Percentiles rank a stretch among this genome's conserved stretches.
phyloP scores from a whole-genome alignment of 2,888 invertebrate genomes.

The Polydrusus pterygomalis region DNA sequence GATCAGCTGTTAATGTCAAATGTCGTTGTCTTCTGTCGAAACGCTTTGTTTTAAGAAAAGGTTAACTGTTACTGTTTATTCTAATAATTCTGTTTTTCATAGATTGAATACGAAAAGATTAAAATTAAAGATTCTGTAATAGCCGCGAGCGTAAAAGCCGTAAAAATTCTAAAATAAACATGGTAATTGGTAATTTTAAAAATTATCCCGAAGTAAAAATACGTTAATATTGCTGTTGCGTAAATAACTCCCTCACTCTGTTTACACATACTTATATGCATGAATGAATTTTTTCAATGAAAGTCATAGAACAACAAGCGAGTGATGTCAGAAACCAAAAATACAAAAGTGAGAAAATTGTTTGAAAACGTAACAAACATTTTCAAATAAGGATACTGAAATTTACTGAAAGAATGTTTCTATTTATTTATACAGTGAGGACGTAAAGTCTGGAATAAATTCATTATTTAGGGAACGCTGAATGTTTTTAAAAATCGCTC shows the following conservation, averaged over 20 bases:
- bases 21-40: too few species aligned
- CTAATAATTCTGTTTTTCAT: too few species aligned
- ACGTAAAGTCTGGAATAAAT: too few species aligned
- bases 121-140: not conserved
- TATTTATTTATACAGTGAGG: not conserved
- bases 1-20: too few species aligned
- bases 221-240: constrained; percentile 10
- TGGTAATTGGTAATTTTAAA: not conserved
- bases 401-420: not conserved
- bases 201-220: constrained; percentile 5
- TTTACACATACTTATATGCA: constrained; percentile 12
- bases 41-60: too few species aligned
- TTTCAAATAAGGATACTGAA: not conserved
- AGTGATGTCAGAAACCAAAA: constrained; percentile 9
- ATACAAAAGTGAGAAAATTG: not conserved
- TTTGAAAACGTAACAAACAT: constrained; percentile 3
- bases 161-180: not conserved
- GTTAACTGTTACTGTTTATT: too few species aligned
- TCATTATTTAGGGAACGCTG: too few species aligned
- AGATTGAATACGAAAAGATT: not conserved
- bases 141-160: not conserved
- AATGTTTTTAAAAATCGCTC: too few species aligned
- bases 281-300: constrained; percentile 28
- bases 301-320: constrained; percentile 6
- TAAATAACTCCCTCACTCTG: not conserved